A percentile compares a stretch with the other conserved stretches of the same genome.
These are phyloP conservation scores for Furnarius figulus DNA, from an alignment of 2,113 vertebrate genomes.

Conservation along the genomic window DNA sequence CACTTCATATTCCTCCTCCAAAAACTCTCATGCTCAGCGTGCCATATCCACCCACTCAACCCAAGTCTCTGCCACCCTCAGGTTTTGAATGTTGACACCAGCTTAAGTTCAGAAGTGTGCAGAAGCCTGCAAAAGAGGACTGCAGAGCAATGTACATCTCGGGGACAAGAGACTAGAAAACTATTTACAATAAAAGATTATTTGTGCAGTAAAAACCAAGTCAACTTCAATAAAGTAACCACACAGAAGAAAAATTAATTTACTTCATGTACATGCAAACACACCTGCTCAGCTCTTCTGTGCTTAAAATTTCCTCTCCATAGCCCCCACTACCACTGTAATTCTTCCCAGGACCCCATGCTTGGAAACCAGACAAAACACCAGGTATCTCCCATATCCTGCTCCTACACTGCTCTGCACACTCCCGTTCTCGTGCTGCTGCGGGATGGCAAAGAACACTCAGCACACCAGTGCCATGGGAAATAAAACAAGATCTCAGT, in stretches of 20 bases:
- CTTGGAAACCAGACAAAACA: not conserved
- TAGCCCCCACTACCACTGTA: not conserved
- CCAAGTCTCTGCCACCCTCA: not conserved
- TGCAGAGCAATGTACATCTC: not conserved
- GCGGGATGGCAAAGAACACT: not conserved
- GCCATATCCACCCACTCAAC: not conserved
- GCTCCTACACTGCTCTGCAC: not conserved
- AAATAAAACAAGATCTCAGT: not conserved
- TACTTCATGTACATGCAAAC: not conserved
- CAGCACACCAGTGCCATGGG: accelerated
- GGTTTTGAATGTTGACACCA: not conserved
- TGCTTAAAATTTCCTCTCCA: not conserved
- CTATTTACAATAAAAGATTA: accelerated
- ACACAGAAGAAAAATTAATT: not conserved
- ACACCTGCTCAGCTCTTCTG: not conserved
- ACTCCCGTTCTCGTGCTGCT: not conserved
- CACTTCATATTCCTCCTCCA: constrained; percentile 12
- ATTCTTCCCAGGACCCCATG: not conserved
- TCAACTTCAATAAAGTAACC: not conserved
- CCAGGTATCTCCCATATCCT: not conserved
- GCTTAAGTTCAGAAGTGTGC: accelerated
- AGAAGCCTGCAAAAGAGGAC: not conserved
- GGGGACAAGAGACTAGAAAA: not conserved
- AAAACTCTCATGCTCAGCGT: constrained; percentile 5
- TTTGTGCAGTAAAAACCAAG: not conserved